A percentile compares a stretch with the other conserved stretches of the same genome.
These are phyloP conservation scores for Aplidium turbinatum DNA, from an alignment of 23 tunicate genomes.

Conservation along the genomic window DNA sequence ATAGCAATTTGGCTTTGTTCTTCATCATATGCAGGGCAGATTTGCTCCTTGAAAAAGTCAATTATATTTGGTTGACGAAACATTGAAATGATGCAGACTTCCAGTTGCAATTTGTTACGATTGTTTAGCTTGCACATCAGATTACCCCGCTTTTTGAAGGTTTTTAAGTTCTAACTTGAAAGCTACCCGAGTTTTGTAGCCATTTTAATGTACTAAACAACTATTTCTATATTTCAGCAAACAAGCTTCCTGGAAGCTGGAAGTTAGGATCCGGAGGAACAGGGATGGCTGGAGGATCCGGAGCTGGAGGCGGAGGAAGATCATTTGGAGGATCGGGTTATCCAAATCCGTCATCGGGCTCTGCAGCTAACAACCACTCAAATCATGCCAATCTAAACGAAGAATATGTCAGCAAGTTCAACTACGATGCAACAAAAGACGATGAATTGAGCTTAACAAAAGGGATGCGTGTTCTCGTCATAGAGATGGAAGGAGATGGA, in stretches of 20 bases:
- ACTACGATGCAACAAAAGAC: conserved; percentile 63
- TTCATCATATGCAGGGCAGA: too few species aligned
- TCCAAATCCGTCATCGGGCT: background rate
- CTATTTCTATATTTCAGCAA: conserved; percentile 7
- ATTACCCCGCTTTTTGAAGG: too few species aligned
- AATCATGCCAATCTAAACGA: conserved; percentile 39
- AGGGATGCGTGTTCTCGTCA: conserved; percentile 70
- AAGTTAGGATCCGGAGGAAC: conserved; percentile 3
- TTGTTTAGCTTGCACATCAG: too few species aligned
- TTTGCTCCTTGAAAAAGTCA: too few species aligned
- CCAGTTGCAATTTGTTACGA: too few species aligned
- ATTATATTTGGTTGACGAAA: too few species aligned
- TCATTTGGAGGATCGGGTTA: background rate
- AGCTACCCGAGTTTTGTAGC: too few species aligned
- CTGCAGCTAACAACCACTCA: conserved; percentile 4
- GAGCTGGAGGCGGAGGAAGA: conserved; percentile 12
- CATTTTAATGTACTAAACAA: too few species aligned
- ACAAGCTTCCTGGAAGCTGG: conserved; percentile 21
- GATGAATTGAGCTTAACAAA: conserved; percentile 75
- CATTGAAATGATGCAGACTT: too few species aligned
- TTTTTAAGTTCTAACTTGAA: too few species aligned
- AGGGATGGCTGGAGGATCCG: background rate
- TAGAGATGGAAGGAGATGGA: conserved; percentile 75
- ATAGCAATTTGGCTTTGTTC: too few species aligned
- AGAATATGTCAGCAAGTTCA: conserved; percentile 77